These are phyloP conservation scores for Meteorus sp. DNA, from an alignment of 1,140 invertebrate species.

Conservation along the genomic window DNA sequence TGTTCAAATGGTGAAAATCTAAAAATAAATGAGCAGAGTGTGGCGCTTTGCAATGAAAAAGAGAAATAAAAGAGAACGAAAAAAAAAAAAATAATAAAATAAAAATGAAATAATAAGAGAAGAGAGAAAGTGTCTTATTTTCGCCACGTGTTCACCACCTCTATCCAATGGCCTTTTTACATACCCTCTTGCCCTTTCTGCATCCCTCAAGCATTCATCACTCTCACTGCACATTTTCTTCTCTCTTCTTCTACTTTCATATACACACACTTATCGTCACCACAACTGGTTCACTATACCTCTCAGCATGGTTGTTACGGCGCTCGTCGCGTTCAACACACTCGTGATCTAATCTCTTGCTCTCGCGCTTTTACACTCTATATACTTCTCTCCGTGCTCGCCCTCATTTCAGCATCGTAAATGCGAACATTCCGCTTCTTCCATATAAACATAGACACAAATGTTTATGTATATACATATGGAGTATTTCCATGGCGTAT, in stretches of 20 bases:
- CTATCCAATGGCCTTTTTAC: too few species aligned
- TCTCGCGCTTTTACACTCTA: background rate
- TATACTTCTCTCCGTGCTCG: background rate
- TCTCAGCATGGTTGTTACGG: slow-evolving; percentile 12
- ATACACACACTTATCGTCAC: background rate
- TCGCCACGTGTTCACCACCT: slow-evolving; percentile 11
- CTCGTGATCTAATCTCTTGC: background rate
- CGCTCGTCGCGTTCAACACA: slow-evolving; percentile 19
- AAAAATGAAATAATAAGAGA: slow-evolving; percentile 12
- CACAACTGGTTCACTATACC: background rate
- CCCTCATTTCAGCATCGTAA: slow-evolving; percentile 5
- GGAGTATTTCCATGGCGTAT: background rate
- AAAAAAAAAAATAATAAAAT: background rate
- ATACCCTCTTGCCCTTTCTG: too few species aligned
- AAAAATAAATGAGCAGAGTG: too few species aligned
- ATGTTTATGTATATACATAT: too few species aligned
- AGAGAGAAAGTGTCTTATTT: background rate
- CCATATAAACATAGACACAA: too few species aligned
- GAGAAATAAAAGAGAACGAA: background rate
- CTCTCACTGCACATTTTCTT: too few species aligned
- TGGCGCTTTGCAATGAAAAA: background rate
- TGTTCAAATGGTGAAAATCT: too few species aligned
- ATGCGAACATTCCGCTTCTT: background rate
- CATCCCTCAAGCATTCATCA: too few species aligned
- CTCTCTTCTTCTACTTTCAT: background rate